These are phyloP conservation scores for Drosophila asahinai DNA, from an alignment of 1,140 invertebrate species.

Conservation along the genomic window DNA sequence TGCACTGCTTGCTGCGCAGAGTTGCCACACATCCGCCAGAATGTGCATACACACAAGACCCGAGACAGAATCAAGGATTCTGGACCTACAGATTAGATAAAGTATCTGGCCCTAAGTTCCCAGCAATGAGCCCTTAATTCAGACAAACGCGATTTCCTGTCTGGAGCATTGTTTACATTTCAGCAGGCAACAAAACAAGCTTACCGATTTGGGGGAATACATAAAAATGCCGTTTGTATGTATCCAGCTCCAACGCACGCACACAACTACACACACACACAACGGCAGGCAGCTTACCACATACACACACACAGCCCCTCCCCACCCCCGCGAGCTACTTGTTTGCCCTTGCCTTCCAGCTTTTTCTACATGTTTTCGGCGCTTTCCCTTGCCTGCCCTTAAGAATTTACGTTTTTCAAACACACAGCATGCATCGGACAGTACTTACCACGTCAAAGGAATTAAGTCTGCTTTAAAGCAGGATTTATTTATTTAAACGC, in stretches of 20 bases:
- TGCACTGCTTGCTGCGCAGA: constrained; percentile 49
- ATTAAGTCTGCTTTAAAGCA: constrained; percentile 66
- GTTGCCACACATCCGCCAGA: constrained; percentile 25
- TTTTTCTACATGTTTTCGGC: constrained; percentile 9
- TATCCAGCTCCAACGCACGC: constrained; percentile 39
- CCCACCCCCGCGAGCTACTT: constrained; percentile 20
- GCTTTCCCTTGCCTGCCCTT: not conserved
- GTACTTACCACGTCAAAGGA: constrained; percentile 65
- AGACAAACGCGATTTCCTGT: constrained; percentile 28
- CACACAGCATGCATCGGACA: not conserved
- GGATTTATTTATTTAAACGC: constrained; percentile 54
- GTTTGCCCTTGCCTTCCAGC: constrained; percentile 13
- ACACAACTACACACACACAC: constrained; percentile 9
- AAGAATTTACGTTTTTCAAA: not conserved
- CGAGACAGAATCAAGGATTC: constrained; percentile 13
- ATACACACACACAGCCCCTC: constrained; percentile 17
- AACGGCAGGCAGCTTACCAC: constrained; percentile 18
- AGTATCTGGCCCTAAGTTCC: not conserved
- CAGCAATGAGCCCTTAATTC: constrained; percentile 24
- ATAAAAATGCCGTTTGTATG: constrained; percentile 53
- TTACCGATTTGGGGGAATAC: constrained; percentile 34
- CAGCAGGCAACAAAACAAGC: constrained; percentile 20
- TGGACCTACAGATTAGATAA: constrained; percentile 25
- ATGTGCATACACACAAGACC: constrained; percentile 32
- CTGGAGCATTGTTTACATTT: constrained; percentile 38